Conservation (phyloP, 2,113 vertebrate genomes). For the Oreocharis arfaki region DNA sequence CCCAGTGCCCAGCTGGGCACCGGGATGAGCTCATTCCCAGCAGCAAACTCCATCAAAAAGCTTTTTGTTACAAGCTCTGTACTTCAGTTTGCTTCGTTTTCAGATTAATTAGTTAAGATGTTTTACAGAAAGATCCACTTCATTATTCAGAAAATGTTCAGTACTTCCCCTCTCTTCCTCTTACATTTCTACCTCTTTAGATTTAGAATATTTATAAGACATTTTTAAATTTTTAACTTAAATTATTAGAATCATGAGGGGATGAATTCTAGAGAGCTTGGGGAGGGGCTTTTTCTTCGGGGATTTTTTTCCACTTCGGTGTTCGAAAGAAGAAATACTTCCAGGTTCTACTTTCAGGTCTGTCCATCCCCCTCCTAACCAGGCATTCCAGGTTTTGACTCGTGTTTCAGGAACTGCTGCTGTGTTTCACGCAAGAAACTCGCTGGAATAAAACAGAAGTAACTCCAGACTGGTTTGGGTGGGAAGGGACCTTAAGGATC, state of each 20-base stretch:
- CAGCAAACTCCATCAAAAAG: constrained; percentile 55
- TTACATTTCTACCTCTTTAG: neutral
- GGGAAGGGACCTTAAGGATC: neutral
- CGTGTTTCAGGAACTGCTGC: neutral
- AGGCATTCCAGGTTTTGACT: neutral
- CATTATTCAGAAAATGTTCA: neutral
- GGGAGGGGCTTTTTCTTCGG: rapidly evolving
- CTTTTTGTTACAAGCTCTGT: constrained; percentile 51
- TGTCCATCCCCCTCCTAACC: neutral
- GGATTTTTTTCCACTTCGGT: neutral
- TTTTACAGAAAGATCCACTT: neutral
- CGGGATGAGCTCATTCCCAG: constrained; percentile 66
- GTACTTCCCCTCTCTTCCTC: neutral
- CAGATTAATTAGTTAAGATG: neutral
- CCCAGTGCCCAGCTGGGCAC: neutral
- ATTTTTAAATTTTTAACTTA: neutral
- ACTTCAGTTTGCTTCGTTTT: neutral
- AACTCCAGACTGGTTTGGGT: neutral
- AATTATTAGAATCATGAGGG: neutral
- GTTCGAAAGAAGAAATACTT: neutral
- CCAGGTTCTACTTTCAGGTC: neutral
- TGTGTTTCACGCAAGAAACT: neutral
- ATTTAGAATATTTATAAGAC: neutral
- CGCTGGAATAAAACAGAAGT: neutral
- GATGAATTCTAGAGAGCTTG: neutral